Conservation (phyloP, 2,113 vertebrate species). For the Bujurquina vittata region DNA sequence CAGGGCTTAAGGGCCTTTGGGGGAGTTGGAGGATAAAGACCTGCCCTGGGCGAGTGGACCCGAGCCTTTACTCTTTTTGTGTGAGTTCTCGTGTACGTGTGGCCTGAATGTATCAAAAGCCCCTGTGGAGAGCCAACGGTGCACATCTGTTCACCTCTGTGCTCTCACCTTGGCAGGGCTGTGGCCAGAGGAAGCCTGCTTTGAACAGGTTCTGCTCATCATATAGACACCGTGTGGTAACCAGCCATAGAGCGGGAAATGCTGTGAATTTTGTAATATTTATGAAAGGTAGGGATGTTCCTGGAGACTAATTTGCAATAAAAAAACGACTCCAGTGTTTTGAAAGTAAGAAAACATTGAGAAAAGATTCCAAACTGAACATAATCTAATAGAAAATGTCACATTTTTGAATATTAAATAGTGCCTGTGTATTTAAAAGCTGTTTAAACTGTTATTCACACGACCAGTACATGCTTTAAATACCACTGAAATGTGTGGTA, state of each 20-base stretch:
- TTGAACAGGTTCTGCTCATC: not conserved
- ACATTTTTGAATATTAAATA: not conserved
- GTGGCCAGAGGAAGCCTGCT: not conserved
- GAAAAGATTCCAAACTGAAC: not conserved
- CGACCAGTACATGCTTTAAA: not conserved
- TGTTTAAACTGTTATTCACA: not conserved
- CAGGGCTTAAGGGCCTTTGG: conserved; percentile 46
- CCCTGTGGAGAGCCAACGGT: conserved; percentile 12
- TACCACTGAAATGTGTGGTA: no score
- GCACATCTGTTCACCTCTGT: conserved; percentile 54
- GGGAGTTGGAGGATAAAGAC: conserved; percentile 46
- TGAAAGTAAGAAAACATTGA: accelerated
- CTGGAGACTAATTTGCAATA: not conserved
- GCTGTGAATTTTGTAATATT: not conserved
- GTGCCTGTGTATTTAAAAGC: not conserved
- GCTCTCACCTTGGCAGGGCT: conserved; percentile 5
- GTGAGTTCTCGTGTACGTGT: conserved; percentile 20
- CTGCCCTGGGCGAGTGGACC: conserved; percentile 56
- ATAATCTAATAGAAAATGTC: not conserved
- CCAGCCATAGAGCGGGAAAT: not conserved
- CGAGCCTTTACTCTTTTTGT: conserved; percentile 19
- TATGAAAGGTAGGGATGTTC: not conserved
- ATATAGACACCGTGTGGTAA: not conserved
- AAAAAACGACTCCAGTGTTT: not conserved
- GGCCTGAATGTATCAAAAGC: conserved; percentile 10